Conservation (phyloP, 2,797 vertebrate species). For the Gorsachius magnificus region DNA sequence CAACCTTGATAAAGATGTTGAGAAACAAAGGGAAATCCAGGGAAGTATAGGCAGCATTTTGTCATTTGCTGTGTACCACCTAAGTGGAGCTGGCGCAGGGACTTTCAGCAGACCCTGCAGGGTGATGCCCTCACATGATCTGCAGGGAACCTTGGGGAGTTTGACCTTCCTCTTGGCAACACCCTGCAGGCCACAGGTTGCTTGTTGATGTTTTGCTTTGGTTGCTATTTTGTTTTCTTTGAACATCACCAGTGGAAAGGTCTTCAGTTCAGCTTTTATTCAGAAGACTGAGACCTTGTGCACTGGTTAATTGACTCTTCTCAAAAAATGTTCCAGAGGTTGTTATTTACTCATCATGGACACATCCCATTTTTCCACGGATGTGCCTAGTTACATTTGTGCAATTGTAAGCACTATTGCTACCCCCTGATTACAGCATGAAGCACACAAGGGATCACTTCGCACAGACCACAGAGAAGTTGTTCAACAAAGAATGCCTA, state of each 20-base stretch:
- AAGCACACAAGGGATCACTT: background rate
- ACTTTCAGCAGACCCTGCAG: background rate
- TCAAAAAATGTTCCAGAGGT: background rate
- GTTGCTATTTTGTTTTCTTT: background rate
- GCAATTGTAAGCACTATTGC: background rate
- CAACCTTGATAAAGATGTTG: background rate
- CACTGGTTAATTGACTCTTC: background rate
- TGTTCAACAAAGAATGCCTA: background rate
- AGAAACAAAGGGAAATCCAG: background rate
- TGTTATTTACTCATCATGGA: background rate
- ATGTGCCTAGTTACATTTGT: background rate
- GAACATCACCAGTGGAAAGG: background rate
- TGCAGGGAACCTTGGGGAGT: background rate
- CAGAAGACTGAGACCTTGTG: background rate
- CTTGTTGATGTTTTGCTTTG: background rate
- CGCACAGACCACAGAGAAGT: background rate
- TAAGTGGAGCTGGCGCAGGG: rapidly evolving
- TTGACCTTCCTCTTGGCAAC: background rate
- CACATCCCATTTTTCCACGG: background rate
- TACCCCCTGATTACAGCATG: background rate
- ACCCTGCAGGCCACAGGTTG: background rate
- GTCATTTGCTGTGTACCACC: rapidly evolving
- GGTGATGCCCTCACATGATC: background rate
- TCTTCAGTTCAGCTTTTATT: background rate
- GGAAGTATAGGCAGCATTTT: background rate